phyloP scores from a whole-genome alignment of 1,140 invertebrate genomes.

The Heliconius congener region DNA sequence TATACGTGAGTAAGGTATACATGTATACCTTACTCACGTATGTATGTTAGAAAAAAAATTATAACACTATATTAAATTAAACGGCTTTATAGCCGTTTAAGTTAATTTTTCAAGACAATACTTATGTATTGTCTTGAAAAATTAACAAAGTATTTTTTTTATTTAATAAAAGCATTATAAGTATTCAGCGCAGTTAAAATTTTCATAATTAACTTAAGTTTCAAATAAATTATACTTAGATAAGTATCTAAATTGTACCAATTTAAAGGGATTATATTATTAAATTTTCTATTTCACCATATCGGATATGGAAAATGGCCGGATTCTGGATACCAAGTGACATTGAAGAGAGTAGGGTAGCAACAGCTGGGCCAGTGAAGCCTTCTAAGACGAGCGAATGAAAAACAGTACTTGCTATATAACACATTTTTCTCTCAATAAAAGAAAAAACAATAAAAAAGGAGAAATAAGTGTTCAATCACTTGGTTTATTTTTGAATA shows the following conservation, averaged over 20 bases:
- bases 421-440: too few species aligned
- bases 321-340: not conserved
- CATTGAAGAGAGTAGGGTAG: not conserved
- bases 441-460: not conserved
- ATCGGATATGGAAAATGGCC: not conserved
- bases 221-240: not conserved
- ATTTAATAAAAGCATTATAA: not conserved
- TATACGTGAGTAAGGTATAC: too few species aligned
- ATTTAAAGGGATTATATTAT: too few species aligned
- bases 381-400: not conserved
- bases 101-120: too few species aligned
- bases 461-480: not conserved
- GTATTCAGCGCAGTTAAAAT: not conserved
- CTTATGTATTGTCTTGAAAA: not conserved
- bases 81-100: too few species aligned
- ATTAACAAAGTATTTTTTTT: not conserved
- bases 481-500: not conserved
- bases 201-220: not conserved
- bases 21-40: too few species aligned
- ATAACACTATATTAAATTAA: too few species aligned
- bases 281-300: not conserved
- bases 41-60: too few species aligned
- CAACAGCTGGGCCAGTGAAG: not conserved
- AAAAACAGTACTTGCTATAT: not conserved
- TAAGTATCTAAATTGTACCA: too few species aligned